Base-by-base conservation (phyloP, 2,888 invertebrate genomes). In the Brachynemurus nebulosus region DNA sequence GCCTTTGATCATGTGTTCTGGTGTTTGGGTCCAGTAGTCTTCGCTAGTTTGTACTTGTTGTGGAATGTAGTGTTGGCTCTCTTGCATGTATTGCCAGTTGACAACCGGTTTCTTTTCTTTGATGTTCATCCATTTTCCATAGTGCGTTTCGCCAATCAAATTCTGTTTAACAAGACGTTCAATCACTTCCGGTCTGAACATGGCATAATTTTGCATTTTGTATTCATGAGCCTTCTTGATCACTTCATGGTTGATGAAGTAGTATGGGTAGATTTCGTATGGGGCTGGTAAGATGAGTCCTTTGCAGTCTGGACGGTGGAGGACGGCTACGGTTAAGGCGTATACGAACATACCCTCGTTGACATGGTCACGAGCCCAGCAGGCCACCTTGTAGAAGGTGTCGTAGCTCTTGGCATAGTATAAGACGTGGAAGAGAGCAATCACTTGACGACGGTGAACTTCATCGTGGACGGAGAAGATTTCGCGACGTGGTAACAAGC, bases 261-360 rank as follows among this genome's bases (percentile, higher is more conserved):
- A 69, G 57, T 77, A 69, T 0, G 82, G 81, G 52, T 70, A 65
- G 21, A 78, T 64, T 66, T 82, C 81, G 54, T 80, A 79, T n/a
- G 75, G 67, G 2, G 80, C 74, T 2, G 82, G 82, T 27, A 80
- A 54, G 16, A 72, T 70, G 21, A 80, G 59, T 43, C 70, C 69
- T 39, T 63, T 61, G 44, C 71, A 68, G 52, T 79, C 78, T 2
- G 64, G 54, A 39, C 77, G 74, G 53, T 78, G 76, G 17, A 73
- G 55, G 6, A 73, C 58, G 30, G 77, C 77, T 9, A 75, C 67
- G 52, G 71, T 70, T 55, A 76, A 66, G 4, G 74, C 67, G 55
- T 80, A 79, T 4, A 72, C 57, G 62, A 77, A 81, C 56, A 57
- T 53, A 14, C 57, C 61, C 45, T 66, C 67, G 50, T 68, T 68